Base-by-base conservation (phyloP, 2,113 vertebrate genomes). In the Rhombomys opimus region DNA sequence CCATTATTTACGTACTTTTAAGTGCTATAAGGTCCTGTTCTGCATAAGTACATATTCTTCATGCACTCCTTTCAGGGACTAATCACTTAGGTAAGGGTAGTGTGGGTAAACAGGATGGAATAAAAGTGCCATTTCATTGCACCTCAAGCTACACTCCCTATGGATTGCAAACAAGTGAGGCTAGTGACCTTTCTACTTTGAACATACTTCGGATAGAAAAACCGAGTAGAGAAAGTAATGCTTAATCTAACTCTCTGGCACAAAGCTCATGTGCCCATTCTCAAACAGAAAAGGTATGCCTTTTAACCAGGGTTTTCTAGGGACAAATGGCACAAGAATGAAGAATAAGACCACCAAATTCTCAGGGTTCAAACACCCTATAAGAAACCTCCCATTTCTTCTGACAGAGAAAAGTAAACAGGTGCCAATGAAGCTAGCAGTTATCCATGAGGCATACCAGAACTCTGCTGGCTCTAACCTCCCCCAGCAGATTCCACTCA, bases 401-500 rank as follows among this genome's bases (percentile, higher is more conserved):
- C 70, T 76, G 41, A 38, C 59, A 93, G 77, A n/a, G 32, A 75
- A 96, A 94, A 90, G 35, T 65, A 38, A 94, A 90, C 11, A 65
- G 78, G 82, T 82, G 25, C 38, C 92, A 94, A 52, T 59, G 95
- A 93, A 63, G 67, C 61, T 77, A 89, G n/a, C 54, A 90, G 46
- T 52, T 30, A 20, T 93, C 87, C 50, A 72, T 50, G 81, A 95
- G 89, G 96, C 8, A 82, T 17, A 77, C 11, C 80, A 90, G 32
- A 4, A 90, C 20, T 32, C 77, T 76, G 50, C 17, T 88, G 90
- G 38, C 94, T 80, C 87, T 76, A 93, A 52, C n/a, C 30, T 59
- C 20, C 82, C 54, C 54, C 68, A 65, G 98, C 99, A 99, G 98
- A 99, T 98, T 99, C 99, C 98, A 99, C 99, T 98, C 99, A 99